Base-by-base conservation (phyloP, 2,113 vertebrate genomes). In the Ictalurus furcatus region DNA sequence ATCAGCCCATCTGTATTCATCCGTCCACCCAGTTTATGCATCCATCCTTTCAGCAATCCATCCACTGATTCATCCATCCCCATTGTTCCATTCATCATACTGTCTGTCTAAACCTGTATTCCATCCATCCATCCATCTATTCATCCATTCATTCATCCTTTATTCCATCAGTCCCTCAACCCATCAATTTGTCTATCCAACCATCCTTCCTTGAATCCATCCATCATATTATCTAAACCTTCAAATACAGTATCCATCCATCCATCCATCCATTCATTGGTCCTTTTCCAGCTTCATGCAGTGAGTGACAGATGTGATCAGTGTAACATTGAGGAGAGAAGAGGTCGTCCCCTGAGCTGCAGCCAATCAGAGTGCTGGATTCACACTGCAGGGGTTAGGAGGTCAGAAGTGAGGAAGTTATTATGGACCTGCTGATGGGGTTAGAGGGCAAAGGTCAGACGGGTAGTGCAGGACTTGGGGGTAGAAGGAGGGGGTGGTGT, bases 281-380 rank as follows among this genome's bases (percentile, higher is more conserved):
- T 63, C 58, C 28, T 61, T 37, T 52, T 61, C 84, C 76, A 69
- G 85, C 61, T 58, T 86, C 87, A 90, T 90, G 89, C 89, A 81
- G 85, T 86, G 52, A 86, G 30, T 65, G 83, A 78, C 63, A 83
- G 89, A 61, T 63, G 28, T 67, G 76, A 30, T 80, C 58, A 54
- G 67, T 52, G 73, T 87, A 69, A 79, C 80, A 34, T 61, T 89
- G 37, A 52, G 54, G 17, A 59, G 13, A 87, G 17, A 79, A 30
- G 82, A 63, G 2, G 84, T 83, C 84, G 6, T 52, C 65, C 30
- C 37, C 78, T 54, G 59, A 87, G 67, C 52, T 65, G 16, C 79
- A 88, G 65, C 87, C 81, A 74, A 61, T 88, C 80, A 84, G 23
- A 74, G 80, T 4, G 30, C 54, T 30, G 25, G 12, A 28, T 59